A percentile compares a stretch with the other conserved stretches of the same genome.
Evolutionary conservation across 2,113 vertebrate species (phyloP).

Genomic region (Grallaria varia): DNA sequence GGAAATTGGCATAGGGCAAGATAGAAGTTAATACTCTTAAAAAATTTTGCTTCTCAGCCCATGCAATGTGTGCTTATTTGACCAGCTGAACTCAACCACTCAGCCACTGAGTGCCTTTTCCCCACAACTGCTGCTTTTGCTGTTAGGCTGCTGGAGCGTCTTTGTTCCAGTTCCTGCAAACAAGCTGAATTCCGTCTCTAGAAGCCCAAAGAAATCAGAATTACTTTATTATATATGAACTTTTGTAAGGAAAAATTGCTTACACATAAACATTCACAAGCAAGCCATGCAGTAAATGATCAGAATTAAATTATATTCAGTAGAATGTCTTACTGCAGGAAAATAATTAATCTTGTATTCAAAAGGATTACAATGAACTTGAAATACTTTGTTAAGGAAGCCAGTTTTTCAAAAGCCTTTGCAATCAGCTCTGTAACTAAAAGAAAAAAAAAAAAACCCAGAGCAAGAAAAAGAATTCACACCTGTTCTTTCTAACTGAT

Average conservation of each 20-base stretch:
- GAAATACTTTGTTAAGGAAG: conserved; percentile 1
- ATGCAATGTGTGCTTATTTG: not conserved
- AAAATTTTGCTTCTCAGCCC: not conserved
- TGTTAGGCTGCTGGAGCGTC: not conserved
- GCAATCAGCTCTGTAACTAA: conserved; percentile 11
- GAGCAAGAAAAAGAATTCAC: not conserved
- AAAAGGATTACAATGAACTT: not conserved
- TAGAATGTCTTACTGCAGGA: not conserved
- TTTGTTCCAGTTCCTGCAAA: not conserved
- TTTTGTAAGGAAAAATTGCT: not conserved
- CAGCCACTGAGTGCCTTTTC: not conserved
- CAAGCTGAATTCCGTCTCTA: not conserved
- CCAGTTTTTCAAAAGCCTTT: conserved; percentile 20
- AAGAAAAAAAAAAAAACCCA: not conserved
- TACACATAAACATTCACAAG: not conserved
- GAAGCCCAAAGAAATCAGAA: not conserved
- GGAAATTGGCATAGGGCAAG: not conserved
- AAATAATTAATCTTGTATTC: conserved; percentile 27
- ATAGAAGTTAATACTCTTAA: not conserved
- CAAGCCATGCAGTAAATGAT: not conserved
- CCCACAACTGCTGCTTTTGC: not conserved
- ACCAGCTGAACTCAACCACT: not conserved
- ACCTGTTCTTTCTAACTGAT: not conserved
- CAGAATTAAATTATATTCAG: not conserved
- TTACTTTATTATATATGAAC: not conserved